These are phyloP conservation scores for Caenorhabditis japonica DNA, from an alignment of 2,888 invertebrate genomes.

Conservation along the genomic window DNA sequence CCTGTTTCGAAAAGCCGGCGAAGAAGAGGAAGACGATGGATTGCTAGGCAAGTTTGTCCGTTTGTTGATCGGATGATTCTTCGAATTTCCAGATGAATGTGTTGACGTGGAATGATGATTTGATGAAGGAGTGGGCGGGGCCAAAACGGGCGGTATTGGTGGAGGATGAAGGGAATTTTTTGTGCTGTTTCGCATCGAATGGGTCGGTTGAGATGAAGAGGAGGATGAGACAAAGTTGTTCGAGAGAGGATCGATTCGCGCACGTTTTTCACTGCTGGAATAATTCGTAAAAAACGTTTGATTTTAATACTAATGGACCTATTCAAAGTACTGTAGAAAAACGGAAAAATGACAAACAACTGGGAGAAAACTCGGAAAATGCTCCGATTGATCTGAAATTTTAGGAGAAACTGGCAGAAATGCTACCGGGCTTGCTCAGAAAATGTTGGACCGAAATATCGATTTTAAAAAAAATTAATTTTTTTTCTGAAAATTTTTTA, in stretches of 20 bases:
- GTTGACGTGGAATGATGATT: slow-evolving; percentile 1
- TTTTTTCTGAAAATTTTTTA: background rate
- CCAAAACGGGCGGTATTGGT: background rate
- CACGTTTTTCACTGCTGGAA: slow-evolving; percentile 47
- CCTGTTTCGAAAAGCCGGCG: slow-evolving; percentile 1
- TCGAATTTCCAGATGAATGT: no score
- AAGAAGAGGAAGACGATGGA: background rate
- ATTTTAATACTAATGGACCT: no score
- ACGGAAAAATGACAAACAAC: no score
- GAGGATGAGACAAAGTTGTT: slow-evolving; percentile 41
- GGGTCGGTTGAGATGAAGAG: background rate
- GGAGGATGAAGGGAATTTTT: background rate
- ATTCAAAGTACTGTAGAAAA: no score
- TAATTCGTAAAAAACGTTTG: no score
- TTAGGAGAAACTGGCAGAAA: no score
- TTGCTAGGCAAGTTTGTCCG: background rate
- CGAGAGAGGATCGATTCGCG: slow-evolving; percentile 37
- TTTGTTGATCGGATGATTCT: background rate
- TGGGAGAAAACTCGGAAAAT: no score
- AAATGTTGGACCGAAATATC: no score
- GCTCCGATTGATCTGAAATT: no score
- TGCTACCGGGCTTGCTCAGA: no score
- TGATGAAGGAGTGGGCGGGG: background rate
- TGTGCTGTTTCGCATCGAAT: slow-evolving; percentile 16
- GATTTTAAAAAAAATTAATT: background rate